Conservation (phyloP, 2,797 vertebrate species). For the Eremophila alpestris region DNA sequence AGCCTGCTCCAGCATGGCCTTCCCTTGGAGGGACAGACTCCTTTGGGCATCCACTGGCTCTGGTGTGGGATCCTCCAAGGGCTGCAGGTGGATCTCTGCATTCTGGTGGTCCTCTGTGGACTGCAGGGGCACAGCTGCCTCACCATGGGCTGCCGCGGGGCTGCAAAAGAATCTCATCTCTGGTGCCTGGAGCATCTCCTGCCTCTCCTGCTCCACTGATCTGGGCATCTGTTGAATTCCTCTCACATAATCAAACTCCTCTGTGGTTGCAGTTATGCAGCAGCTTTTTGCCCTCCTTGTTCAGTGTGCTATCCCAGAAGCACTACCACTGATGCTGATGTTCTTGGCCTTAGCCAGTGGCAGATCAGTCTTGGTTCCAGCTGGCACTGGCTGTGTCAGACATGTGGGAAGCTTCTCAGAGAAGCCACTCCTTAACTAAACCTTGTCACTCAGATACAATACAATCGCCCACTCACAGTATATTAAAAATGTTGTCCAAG, state of each 20-base stretch:
- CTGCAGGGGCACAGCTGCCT: background rate
- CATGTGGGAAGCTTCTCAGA: background rate
- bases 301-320: background rate
- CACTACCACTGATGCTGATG: background rate
- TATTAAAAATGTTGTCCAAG: background rate
- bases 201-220: background rate
- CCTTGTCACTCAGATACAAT: background rate
- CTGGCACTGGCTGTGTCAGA: background rate
- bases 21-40: background rate
- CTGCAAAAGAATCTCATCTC: background rate
- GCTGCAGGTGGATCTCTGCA: background rate
- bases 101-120: accelerated
- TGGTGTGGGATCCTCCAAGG: background rate
- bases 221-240: background rate
- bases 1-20: background rate
- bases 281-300: background rate
- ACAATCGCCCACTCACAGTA: background rate
- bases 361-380: background rate
- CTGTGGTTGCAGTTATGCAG: background rate
- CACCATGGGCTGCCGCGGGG: background rate
- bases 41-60: background rate
- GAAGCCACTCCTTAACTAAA: background rate
- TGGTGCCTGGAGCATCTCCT: background rate
- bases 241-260: background rate
- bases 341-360: too few species aligned